Percentiles rank a stretch among this genome's conserved stretches.
These are phyloP conservation scores for Drosophila nigrodunni DNA, from an alignment of 1,140 invertebrate species.

Conservation along the genomic window DNA sequence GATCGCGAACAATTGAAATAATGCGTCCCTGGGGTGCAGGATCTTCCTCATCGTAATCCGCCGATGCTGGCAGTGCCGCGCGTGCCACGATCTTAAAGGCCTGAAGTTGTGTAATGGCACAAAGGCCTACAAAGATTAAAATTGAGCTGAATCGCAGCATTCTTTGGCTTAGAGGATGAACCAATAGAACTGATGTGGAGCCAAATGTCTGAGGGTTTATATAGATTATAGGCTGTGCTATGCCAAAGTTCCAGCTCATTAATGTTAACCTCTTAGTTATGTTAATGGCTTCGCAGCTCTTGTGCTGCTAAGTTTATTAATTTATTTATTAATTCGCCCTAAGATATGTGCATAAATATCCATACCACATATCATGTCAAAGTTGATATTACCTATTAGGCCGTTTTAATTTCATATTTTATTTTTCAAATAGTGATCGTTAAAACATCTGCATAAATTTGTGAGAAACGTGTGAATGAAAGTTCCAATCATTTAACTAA, in stretches of 20 bases:
- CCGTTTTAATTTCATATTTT: slow-evolving; percentile 13
- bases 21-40: slow-evolving; percentile 35
- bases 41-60: slow-evolving; percentile 27
- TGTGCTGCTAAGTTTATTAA: background rate
- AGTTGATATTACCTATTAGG: slow-evolving; percentile 36
- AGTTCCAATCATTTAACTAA: slow-evolving; percentile 32
- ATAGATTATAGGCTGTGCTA: background rate
- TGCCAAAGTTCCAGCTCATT: slow-evolving; percentile 26
- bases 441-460: slow-evolving; percentile 20
- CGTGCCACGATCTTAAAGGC: slow-evolving; percentile 1
- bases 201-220: too few relatives aligned
- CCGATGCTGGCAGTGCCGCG: background rate
- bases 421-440: slow-evolving; percentile 1
- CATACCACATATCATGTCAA: slow-evolving; percentile 25
- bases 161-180: slow-evolving; percentile 21
- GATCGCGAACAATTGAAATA: slow-evolving; percentile 18
- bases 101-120: slow-evolving; percentile 18
- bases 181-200: background rate
- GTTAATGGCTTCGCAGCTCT: slow-evolving; percentile 13
- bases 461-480: slow-evolving; percentile 33
- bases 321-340: slow-evolving; percentile 24
- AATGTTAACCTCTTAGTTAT: slow-evolving; percentile 31
- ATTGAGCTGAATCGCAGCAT: slow-evolving; percentile 9
- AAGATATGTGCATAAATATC: slow-evolving; percentile 39
- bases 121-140: slow-evolving; percentile 17